Evolutionary conservation across 2,797 vertebrate genomes (phyloP).

Genomic region (Yasuhikotakia modesta): DNA sequence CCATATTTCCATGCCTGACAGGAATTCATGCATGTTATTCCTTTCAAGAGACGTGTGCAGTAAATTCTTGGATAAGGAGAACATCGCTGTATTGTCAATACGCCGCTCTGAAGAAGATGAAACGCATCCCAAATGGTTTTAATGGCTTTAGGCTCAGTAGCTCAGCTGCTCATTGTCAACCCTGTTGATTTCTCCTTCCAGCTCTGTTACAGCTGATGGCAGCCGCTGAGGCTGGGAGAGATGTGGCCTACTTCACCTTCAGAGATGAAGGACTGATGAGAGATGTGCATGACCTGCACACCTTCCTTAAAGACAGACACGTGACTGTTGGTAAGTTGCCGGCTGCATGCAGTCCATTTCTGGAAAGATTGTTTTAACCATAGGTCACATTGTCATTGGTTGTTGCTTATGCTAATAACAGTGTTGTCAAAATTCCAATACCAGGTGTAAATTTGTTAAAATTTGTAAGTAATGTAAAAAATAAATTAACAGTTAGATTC

Average conservation of each 20-base stretch:
- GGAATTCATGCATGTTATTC: slow-evolving; percentile 7
- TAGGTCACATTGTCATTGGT: background rate
- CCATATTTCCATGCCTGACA: background rate
- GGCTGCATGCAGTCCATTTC: background rate
- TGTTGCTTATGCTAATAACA: no score
- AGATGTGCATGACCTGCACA: slow-evolving; percentile 87
- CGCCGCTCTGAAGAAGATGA: background rate
- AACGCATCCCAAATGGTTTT: background rate
- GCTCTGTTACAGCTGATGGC: slow-evolving; percentile 95
- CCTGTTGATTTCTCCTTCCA: slow-evolving; percentile 62
- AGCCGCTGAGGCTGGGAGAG: slow-evolving; percentile 88
- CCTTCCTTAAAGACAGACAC: slow-evolving; percentile 81
- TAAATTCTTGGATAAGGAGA: background rate
- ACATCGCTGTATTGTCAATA: background rate
- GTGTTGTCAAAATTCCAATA: no score
- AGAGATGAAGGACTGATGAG: slow-evolving; percentile 89
- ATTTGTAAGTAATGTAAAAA: no score
- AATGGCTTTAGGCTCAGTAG: slow-evolving; percentile 3
- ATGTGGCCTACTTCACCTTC: slow-evolving; percentile 95
- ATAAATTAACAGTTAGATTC: no score
- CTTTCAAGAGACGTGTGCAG: background rate
- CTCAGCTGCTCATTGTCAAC: background rate
- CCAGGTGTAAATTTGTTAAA: no score
- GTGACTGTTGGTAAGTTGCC: slow-evolving; percentile 86
- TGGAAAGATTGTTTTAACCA: background rate